Percentiles rank a stretch among this genome's conserved stretches.
Conservation (phyloP, 2,888 invertebrate genomes). For the Cosmopolites sordidus region DNA sequence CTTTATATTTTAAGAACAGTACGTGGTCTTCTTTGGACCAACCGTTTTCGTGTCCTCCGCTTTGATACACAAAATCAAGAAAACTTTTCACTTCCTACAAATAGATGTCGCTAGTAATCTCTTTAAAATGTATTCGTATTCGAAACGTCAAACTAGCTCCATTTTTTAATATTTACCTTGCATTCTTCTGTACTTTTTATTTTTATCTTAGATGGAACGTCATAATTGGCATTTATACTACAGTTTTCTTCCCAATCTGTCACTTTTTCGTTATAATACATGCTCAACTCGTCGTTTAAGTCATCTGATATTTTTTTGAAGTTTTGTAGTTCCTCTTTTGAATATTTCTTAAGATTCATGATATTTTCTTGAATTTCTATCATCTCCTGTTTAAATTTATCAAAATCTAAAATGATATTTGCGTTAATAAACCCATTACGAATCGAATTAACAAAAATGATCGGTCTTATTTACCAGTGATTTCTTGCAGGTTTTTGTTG, state of each 20-base stretch:
- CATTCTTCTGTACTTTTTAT: constrained; percentile 26
- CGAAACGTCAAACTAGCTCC: not conserved
- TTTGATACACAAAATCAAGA: constrained; percentile 53
- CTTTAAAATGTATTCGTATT: not conserved
- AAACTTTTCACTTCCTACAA: constrained; percentile 54
- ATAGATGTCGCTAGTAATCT: not conserved
- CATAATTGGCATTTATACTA: constrained; percentile 22
- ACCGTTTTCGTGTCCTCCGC: constrained; percentile 54
- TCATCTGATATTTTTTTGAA: constrained; percentile 34
- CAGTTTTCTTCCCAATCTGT: constrained; percentile 37
- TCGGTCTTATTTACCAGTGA: constrained; percentile 23
- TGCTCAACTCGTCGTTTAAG: constrained; percentile 35
- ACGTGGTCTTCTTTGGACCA: constrained; percentile 57
- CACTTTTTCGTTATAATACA: constrained; percentile 36
- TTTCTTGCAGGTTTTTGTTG: constrained; percentile 29
- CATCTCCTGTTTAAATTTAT: constrained; percentile 39
- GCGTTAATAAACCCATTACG: too few relatives aligned
- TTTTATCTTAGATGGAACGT: constrained; percentile 21
- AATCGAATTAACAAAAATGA: too few relatives aligned
- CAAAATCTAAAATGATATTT: constrained; percentile 32
- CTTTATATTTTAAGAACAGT: constrained; percentile 49
- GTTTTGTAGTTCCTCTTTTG: constrained; percentile 30
- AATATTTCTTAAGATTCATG: constrained; percentile 32
- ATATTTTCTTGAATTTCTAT: constrained; percentile 38
- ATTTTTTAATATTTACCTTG: constrained; percentile 29